A percentile compares a stretch with the other conserved stretches of the same genome.
These are phyloP conservation scores for Dufourea novaeangliae DNA, from an alignment of 1,140 invertebrate genomes.

Conservation along the genomic window DNA sequence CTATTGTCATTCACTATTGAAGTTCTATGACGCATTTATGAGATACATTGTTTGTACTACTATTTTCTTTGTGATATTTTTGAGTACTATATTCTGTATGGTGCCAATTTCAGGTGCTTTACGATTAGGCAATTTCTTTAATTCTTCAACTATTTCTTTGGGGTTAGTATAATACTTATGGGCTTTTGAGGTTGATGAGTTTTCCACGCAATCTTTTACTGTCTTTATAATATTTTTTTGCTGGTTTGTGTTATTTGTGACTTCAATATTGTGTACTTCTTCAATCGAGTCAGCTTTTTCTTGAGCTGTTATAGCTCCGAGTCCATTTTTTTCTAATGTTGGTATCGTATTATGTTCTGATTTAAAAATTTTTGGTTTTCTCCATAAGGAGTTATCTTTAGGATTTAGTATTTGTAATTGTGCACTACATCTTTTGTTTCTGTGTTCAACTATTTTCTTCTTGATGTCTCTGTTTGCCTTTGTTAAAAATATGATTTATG, in stretches of 20 bases:
- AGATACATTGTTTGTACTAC: conserved; percentile 65
- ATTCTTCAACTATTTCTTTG: conserved; percentile 9
- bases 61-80: conserved; percentile 69
- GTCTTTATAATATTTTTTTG: conserved; percentile 47
- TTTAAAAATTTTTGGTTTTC: conserved; percentile 63
- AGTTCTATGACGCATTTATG: conserved; percentile 62
- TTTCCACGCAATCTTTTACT: conserved; percentile 18
- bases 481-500: too few relatives aligned
- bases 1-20: not conserved
- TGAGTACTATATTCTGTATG: conserved; percentile 69
- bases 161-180: not conserved
- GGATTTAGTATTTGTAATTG: conserved; percentile 56
- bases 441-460: conserved; percentile 30
- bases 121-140: conserved; percentile 32
- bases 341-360: conserved; percentile 51
- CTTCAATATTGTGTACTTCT: conserved; percentile 48
- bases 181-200: not conserved
- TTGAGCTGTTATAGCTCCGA: conserved; percentile 48
- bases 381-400: conserved; percentile 57
- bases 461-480: not conserved
- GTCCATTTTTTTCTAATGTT: conserved; percentile 28
- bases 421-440: conserved; percentile 49
- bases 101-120: conserved; percentile 60
- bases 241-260: conserved; percentile 45
- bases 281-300: conserved; percentile 66